These are phyloP conservation scores for Adelognathus sp. DNA, from an alignment of 2,888 invertebrate species.

Conservation along the genomic window DNA sequence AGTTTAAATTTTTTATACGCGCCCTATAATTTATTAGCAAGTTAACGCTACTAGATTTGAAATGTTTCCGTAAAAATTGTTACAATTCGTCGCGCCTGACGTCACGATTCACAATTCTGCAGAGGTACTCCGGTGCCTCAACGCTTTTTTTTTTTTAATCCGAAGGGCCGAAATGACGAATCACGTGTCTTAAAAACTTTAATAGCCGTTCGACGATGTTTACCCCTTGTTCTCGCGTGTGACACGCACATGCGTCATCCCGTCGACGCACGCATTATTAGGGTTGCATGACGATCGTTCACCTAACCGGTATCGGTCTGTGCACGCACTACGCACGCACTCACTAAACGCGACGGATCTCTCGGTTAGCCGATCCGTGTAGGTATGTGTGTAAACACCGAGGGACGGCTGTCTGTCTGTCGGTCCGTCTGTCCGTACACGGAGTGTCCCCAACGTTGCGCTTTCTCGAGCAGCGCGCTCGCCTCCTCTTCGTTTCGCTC, in stretches of 20 bases:
- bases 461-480: conserved; percentile 15
- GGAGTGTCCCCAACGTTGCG: neutral
- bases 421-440: neutral
- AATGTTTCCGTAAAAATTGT: no score
- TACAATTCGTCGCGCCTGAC: no score
- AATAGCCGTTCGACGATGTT: neutral
- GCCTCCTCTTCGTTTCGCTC: conserved; percentile 18
- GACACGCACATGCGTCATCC: conserved; percentile 75
- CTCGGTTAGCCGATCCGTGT: neutral
- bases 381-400: no score
- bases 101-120: no score
- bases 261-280: conserved; percentile 77
- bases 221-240: conserved; percentile 62
- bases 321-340: conserved; percentile 19
- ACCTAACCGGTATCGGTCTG: conserved; percentile 2
- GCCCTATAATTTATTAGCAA: no score
- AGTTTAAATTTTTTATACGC: no score
- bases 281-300: conserved; percentile 72
- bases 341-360: conserved; percentile 37
- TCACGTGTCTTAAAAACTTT: neutral
- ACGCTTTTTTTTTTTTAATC: no score
- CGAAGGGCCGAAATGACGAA: neutral
- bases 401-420: neutral
- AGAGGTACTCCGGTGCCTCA: no score
- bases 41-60: no score